Percentiles rank a stretch among this genome's conserved stretches.
These are phyloP conservation scores for Mugil cephalus DNA, from an alignment of 2,113 vertebrate genomes.

Conservation along the genomic window DNA sequence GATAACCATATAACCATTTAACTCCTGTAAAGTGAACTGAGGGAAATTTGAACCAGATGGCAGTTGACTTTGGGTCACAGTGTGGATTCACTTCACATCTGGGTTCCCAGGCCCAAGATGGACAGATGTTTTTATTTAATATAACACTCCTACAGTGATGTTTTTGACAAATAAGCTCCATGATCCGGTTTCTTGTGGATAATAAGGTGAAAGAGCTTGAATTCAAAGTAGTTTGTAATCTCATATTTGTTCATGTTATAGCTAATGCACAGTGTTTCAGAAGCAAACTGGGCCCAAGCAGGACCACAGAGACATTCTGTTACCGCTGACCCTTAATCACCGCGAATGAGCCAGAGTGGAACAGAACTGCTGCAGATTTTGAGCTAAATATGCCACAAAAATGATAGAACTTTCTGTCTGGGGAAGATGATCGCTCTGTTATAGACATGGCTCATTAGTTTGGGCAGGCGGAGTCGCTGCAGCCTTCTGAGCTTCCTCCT, in stretches of 20 bases:
- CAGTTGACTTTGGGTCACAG: conserved; percentile 15
- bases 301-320: not conserved
- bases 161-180: conserved; percentile 1
- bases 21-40: conserved; percentile 11
- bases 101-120: not conserved
- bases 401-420: not conserved
- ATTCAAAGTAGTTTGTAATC: not conserved
- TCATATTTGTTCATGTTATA: not conserved
- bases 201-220: not conserved
- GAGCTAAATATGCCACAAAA: conserved; percentile 6
- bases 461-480: not conserved
- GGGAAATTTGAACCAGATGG: conserved; percentile 35
- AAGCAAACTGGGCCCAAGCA: not conserved
- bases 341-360: not conserved
- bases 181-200: not conserved
- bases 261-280: not conserved
- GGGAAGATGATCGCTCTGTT: not conserved
- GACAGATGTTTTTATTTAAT: conserved; percentile 28
- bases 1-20: conserved; percentile 4
- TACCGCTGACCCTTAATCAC: not conserved
- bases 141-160: not conserved
- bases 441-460: conserved; percentile 6
- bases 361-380: not conserved
- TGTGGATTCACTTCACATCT: conserved; percentile 18
- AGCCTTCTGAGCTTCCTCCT: not conserved